Base-by-base conservation (phyloP, 2,113 vertebrate genomes). In the Paraplagusia blochii region DNA sequence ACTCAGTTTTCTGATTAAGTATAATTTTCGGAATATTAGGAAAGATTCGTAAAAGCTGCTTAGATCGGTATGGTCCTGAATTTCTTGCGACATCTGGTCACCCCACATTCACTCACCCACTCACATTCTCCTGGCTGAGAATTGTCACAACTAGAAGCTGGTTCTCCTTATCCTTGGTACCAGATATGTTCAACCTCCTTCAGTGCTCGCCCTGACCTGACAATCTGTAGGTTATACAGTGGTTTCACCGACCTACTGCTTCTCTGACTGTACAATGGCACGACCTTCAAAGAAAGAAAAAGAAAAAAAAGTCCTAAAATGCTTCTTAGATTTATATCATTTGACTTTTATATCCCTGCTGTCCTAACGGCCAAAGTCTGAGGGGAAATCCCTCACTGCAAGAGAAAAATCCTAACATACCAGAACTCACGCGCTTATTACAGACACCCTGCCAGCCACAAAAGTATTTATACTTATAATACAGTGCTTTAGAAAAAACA, bases 381-480 rank as follows among this genome's bases (percentile, higher is more conserved):
- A 80, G 58, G 63, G 79, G 70, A 80, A 67, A 40, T 40, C 63
- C 58, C 42, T 35, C 39, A 38, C 44, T 18, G 45, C 72, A 73
- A 74, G 40, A 58, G 18, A 79, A 75, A 74, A 57, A 66, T 54
- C 40, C 72, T 68, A 62, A 72, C 47, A 39, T 62, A 65, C 70
- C 72, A 79, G 77, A 76, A 79, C 71, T 79, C 83, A 88, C 89
- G 85, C 84, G 76, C 53, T 58, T 74, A 53, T 72, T 75, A 51
- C 68, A 67, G 69, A 63, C 82, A 81, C 72, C 80, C 77, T 54
- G 65, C 55, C 19, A 2, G 67, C 76, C 81, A 69, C 70, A 80
- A 82, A 2, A 79, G 58, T 87, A 83, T 88, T 88, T 84, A 88
- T 89, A 85, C 85, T 86, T 86, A 88, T 77, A 87, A 54, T 86